A percentile compares a stretch with the other conserved stretches of the same genome.
phyloP scores from a whole-genome alignment of 2,888 invertebrate genomes.

The Rhagonycha lutea region DNA sequence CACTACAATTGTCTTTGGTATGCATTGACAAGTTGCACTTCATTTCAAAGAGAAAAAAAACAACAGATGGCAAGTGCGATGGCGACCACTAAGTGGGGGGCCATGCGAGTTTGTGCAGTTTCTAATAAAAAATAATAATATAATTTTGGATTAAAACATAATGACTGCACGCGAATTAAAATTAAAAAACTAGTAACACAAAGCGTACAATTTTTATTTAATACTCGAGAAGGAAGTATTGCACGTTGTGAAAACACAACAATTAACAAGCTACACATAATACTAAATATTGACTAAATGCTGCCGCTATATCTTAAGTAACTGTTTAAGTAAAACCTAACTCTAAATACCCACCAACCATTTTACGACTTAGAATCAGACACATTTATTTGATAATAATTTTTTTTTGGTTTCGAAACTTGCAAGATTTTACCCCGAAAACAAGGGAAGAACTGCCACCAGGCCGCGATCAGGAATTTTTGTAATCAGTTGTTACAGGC shows the following conservation, averaged over 20 bases:
- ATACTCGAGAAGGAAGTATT: constrained; percentile 53
- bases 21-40: constrained; percentile 45
- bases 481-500: constrained; percentile 33
- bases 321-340: constrained; percentile 42
- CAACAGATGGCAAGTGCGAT: constrained; percentile 36
- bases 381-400: constrained; percentile 35
- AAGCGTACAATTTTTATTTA: constrained; percentile 48
- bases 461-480: constrained; percentile 31
- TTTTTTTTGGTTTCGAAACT: constrained; percentile 25
- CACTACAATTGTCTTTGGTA: constrained; percentile 55
- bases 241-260: constrained; percentile 50
- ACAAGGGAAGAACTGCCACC: constrained; percentile 25
- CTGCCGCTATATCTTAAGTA: constrained; percentile 50
- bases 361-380: constrained; percentile 50
- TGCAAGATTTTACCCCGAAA: constrained; percentile 18
- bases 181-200: constrained; percentile 39
- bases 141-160: constrained; percentile 13
- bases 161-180: constrained; percentile 35
- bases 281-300: constrained; percentile 55
- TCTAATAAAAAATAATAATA: constrained; percentile 28
- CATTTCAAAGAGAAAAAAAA: constrained; percentile 42
- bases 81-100: neutral
- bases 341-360: constrained; percentile 38
- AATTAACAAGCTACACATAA: constrained; percentile 42
- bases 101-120: constrained; percentile 37